A percentile compares a stretch with the other conserved stretches of the same genome.
Conservation (phyloP, 2,888 invertebrate genomes). For the Eurytoma adleriae region DNA sequence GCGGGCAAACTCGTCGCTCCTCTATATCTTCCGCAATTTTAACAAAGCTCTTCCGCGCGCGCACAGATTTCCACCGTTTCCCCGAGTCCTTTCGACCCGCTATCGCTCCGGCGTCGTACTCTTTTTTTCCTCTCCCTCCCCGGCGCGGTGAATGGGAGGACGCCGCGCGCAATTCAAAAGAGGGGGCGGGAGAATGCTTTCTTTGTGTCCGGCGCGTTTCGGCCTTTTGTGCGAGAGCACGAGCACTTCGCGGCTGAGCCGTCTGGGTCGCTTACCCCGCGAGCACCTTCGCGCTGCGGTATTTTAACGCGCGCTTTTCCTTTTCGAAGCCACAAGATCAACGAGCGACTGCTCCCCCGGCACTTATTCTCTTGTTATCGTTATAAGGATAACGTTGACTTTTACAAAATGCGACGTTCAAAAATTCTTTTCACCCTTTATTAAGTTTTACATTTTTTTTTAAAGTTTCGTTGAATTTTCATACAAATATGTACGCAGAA, state of each 20-base stretch:
- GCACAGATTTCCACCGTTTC: not conserved
- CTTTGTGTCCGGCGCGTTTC: constrained; percentile 28
- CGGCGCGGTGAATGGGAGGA: no score
- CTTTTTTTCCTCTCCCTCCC: not conserved
- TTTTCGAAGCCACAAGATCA: no score
- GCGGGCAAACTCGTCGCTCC: not conserved
- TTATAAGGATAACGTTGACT: no score
- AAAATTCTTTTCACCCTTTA: no score
- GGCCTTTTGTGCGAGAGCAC: constrained; percentile 31
- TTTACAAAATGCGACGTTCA: no score
- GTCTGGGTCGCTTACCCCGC: constrained; percentile 26
- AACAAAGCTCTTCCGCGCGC: not conserved
- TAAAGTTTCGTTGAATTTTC: no score
- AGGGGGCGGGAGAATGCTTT: constrained; percentile 5
- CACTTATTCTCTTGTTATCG: no score
- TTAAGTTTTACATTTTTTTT: no score
- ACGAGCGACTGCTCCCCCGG: no score
- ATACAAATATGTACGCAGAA: no score
- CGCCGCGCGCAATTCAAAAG: not conserved
- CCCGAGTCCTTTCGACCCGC: constrained; percentile 14
- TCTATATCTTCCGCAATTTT: not conserved
- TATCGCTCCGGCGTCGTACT: constrained; percentile 4
- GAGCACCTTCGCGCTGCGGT: not conserved
- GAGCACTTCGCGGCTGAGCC: not conserved
- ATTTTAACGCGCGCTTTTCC: constrained; percentile 14